phyloP scores from a whole-genome alignment of 2,888 invertebrate species.

The Thereva unica region DNA sequence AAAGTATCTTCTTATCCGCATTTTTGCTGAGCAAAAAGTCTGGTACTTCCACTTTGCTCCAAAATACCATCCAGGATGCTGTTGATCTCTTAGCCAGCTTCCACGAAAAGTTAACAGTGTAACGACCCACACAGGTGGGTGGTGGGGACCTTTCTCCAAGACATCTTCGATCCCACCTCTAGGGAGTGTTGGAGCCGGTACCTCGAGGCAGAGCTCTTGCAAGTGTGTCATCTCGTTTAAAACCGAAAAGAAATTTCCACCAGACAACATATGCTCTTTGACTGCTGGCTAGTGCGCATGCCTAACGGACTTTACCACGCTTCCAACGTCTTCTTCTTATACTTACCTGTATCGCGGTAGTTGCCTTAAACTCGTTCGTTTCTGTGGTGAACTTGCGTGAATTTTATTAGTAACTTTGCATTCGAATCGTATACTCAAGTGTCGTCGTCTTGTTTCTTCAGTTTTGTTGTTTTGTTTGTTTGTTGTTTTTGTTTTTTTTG shows the following conservation, averaged over 20 bases:
- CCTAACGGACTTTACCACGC: slow-evolving; percentile 2
- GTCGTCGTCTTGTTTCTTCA: too few species aligned
- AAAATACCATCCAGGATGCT: too few species aligned
- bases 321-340: slow-evolving; percentile 5
- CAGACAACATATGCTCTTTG: slow-evolving; percentile 36
- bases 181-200: slow-evolving; percentile 6
- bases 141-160: slow-evolving; percentile 38
- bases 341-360: not conserved
- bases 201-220: not conserved
- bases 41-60: too few species aligned
- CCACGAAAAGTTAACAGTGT: slow-evolving; percentile 26
- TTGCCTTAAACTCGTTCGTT: too few species aligned
- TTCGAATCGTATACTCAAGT: too few species aligned
- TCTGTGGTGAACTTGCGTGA: too few species aligned
- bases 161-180: not conserved
- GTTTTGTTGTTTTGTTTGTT: too few species aligned
- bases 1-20: too few species aligned
- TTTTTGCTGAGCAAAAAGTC: too few species aligned
- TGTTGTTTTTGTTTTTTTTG: too few species aligned
- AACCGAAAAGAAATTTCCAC: slow-evolving; percentile 39
- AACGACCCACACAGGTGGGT: not conserved
- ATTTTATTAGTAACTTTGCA: too few species aligned
- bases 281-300: slow-evolving; percentile 33
- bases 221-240: slow-evolving; percentile 40
- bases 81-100: not conserved